These are phyloP conservation scores for Blastomussa wellsi DNA, from an alignment of 92 coral and sea anemone genomes.

Conservation along the genomic window DNA sequence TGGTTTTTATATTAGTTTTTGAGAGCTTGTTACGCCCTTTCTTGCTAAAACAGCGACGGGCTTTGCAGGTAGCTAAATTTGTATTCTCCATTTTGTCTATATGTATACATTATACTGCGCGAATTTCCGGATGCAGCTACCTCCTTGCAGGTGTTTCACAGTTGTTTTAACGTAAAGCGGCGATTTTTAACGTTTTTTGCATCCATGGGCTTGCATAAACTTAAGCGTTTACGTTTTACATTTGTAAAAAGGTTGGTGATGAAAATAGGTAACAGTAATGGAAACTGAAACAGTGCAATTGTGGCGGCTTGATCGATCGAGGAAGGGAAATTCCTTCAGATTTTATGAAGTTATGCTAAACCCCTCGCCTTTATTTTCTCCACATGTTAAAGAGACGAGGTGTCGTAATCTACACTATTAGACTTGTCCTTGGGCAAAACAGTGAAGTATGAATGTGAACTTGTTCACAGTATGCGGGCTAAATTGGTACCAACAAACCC, in stretches of 20 bases:
- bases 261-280: neutral
- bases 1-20: neutral
- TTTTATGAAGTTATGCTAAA: neutral
- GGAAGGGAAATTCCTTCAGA: neutral
- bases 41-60: neutral
- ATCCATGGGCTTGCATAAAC: neutral
- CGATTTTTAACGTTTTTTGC: neutral
- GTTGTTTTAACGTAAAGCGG: neutral
- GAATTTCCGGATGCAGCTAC: neutral
- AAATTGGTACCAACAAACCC: neutral
- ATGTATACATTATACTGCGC: no score
- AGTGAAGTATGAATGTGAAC: neutral
- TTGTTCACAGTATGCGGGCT: neutral
- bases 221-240: neutral
- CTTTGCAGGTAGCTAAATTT: neutral
- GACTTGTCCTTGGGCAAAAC: neutral
- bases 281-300: neutral
- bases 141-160: neutral
- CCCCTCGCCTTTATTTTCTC: neutral
- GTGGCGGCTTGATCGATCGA: neutral
- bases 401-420: neutral
- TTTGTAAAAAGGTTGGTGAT: neutral
- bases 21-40: slow-evolving; percentile 8
- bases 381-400: neutral
- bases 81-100: slow-evolving; percentile 3